These are phyloP conservation scores for Dastarcus helophoroides DNA, from an alignment of 2,888 invertebrate genomes.

Conservation along the genomic window DNA sequence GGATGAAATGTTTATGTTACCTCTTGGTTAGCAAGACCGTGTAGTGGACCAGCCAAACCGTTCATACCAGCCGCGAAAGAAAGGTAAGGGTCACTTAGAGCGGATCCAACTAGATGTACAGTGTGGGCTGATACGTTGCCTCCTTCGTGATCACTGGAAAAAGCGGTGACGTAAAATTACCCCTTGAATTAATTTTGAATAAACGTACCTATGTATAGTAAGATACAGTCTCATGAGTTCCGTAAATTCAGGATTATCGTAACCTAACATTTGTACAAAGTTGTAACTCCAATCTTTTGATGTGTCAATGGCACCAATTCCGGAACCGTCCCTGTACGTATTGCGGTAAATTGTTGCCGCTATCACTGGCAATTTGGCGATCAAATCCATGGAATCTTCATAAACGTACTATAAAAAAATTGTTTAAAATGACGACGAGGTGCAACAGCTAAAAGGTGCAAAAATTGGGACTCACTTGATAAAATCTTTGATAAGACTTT, in stretches of 20 bases:
- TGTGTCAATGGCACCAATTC: constrained; percentile 78
- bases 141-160: constrained; percentile 81
- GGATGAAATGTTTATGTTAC: constrained; percentile 27
- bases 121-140: constrained; percentile 95
- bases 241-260: constrained; percentile 69
- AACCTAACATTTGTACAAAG: constrained; percentile 86
- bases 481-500: no score
- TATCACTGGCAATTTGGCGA: constrained; percentile 87
- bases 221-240: constrained; percentile 89
- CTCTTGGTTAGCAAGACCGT: constrained; percentile 93
- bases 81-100: constrained; percentile 87
- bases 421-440: no score
- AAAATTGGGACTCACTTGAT: no score
- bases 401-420: constrained; percentile 51
- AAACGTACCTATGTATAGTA: constrained; percentile 66
- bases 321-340: constrained; percentile 70
- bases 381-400: constrained; percentile 90
- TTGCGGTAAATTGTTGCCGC: constrained; percentile 93
- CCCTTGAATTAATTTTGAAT: background rate
- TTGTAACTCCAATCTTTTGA: constrained; percentile 89
- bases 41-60: constrained; percentile 89
- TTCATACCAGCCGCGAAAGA: constrained; percentile 88
- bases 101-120: constrained; percentile 86
- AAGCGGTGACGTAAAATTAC: constrained; percentile 5
- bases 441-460: no score